A percentile compares a stretch with the other conserved stretches of the same genome.
phyloP scores from a whole-genome alignment of 23 tunicate species.

The Styela plicata region DNA sequence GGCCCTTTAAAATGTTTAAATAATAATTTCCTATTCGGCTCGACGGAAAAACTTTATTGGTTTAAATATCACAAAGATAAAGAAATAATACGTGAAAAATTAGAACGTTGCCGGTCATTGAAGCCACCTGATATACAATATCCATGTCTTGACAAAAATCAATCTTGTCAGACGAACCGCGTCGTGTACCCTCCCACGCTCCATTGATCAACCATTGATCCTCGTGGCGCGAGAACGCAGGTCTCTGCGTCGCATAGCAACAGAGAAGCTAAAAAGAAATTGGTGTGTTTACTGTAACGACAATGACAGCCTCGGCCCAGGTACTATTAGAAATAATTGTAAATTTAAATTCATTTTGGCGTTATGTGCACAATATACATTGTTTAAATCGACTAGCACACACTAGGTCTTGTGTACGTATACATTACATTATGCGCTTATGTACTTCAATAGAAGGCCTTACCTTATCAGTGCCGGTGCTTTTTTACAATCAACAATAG shows the following conservation, averaged over 20 bases:
- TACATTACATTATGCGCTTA: no score
- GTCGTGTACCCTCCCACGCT: slow-evolving; percentile 36
- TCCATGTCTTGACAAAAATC: not conserved
- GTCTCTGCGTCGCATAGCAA: slow-evolving; percentile 15
- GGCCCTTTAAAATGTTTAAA: not conserved
- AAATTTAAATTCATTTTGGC: no score
- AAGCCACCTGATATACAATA: slow-evolving; percentile 4
- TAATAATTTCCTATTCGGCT: no score
- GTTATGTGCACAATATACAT: no score
- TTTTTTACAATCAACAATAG: no score
- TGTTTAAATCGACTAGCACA: no score
- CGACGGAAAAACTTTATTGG: not conserved
- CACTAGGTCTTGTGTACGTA: no score
- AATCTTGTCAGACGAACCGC: slow-evolving; percentile 18
- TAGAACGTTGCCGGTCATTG: not conserved
- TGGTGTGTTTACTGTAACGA: slow-evolving; percentile 18
- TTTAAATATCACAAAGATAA: not conserved
- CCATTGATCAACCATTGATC: slow-evolving; percentile 21
- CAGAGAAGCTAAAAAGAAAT: slow-evolving; percentile 6
- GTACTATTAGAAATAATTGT: no score
- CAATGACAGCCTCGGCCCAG: no score
- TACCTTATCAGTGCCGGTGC: no score
- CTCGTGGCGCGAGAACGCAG: slow-evolving; percentile 14
- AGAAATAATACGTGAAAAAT: not conserved
- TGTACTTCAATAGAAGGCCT: no score